Percentiles rank a stretch among this genome's conserved stretches.
Conservation (phyloP, 2,797 vertebrate species). For the Epinephelus coioides region DNA sequence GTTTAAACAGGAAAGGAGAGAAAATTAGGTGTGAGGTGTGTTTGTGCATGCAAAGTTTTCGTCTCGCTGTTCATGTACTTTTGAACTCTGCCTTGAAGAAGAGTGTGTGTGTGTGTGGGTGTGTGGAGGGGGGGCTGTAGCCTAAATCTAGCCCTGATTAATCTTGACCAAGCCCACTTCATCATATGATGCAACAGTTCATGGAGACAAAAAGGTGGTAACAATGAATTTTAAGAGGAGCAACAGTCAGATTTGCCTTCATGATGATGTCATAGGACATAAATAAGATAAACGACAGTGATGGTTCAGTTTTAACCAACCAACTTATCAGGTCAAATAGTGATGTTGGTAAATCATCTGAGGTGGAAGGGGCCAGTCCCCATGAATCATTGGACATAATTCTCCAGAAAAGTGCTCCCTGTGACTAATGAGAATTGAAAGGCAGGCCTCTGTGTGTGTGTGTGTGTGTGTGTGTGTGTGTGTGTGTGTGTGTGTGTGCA, state of each 20-base stretch:
- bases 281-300: background rate
- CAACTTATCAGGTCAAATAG: slow-evolving; percentile 1
- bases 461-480: background rate
- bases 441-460: background rate
- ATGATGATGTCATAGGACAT: background rate
- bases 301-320: background rate
- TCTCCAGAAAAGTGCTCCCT: slow-evolving; percentile 2
- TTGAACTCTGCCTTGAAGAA: background rate
- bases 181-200: slow-evolving; percentile 27
- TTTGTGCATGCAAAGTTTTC: background rate
- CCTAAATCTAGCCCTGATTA: background rate
- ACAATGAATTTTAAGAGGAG: background rate
- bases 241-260: background rate
- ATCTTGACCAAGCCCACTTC: background rate
- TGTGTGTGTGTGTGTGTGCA: slow-evolving; percentile 7
- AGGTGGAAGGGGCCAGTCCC: background rate
- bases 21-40: slow-evolving; percentile 27
- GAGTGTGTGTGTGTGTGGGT: background rate
- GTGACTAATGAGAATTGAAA: slow-evolving; percentile 35
- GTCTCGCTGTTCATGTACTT: background rate
- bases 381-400: background rate
- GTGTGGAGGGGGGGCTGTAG: background rate
- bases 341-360: slow-evolving; percentile 13
- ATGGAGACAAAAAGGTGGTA: background rate
- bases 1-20: slow-evolving; percentile 35